These are phyloP conservation scores for Hoplodrina blanda DNA, from an alignment of 2,888 invertebrate species.

Conservation along the genomic window DNA sequence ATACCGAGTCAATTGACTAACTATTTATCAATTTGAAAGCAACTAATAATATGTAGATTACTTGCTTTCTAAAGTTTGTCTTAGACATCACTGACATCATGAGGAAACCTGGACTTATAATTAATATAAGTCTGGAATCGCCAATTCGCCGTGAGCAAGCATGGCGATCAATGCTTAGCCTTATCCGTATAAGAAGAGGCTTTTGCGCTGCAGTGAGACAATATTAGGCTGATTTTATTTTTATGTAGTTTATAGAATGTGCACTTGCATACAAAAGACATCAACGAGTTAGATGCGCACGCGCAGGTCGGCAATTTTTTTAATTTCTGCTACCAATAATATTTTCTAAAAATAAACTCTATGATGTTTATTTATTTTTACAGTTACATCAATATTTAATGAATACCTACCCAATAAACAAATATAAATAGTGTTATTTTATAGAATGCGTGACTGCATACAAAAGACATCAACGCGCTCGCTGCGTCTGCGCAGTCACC, in stretches of 20 bases:
- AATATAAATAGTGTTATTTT: conserved; percentile 10
- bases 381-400: background rate
- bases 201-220: too few relatives aligned
- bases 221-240: too few relatives aligned
- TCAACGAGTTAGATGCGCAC: conserved; percentile 73
- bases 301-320: conserved; percentile 57
- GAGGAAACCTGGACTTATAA: too few relatives aligned
- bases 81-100: too few relatives aligned
- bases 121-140: too few relatives aligned
- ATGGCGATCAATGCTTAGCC: too few relatives aligned
- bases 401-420: conserved; percentile 14
- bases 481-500: conserved; percentile 70
- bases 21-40: too few relatives aligned
- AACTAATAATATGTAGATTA: too few relatives aligned
- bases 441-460: conserved; percentile 59
- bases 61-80: too few relatives aligned
- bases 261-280: conserved; percentile 72
- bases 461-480: conserved; percentile 78
- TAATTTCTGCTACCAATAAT: background rate
- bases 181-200: too few relatives aligned
- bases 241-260: background rate
- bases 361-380: background rate
- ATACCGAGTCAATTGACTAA: too few relatives aligned
- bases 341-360: background rate
- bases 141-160: too few relatives aligned